These are phyloP conservation scores for Kryptolebias marmoratus DNA, from an alignment of 2,113 vertebrate genomes.

Conservation along the genomic window DNA sequence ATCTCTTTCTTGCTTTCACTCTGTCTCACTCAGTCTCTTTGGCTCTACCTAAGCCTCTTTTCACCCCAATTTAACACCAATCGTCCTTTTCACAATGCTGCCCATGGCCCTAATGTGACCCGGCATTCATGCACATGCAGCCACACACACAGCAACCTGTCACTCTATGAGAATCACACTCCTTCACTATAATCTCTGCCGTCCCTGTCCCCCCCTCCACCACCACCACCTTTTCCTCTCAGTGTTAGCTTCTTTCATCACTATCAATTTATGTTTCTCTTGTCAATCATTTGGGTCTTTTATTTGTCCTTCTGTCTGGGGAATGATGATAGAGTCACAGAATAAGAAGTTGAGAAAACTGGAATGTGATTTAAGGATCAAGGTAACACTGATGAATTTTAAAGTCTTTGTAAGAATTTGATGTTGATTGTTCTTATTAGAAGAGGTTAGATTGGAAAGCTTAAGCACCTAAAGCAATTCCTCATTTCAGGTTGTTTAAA, in stretches of 20 bases:
- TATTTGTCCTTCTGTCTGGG: slow-evolving; percentile 18
- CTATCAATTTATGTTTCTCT: slow-evolving; percentile 12
- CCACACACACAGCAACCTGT: slow-evolving; percentile 2
- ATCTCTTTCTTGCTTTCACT: slow-evolving; percentile 56
- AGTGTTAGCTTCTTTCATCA: slow-evolving; percentile 16
- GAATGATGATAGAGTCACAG: not conserved
- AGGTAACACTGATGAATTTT: slow-evolving; percentile 16
- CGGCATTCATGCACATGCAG: slow-evolving; percentile 23
- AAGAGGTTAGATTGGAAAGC: not conserved
- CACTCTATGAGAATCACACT: slow-evolving; percentile 10
- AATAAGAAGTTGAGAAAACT: not conserved
- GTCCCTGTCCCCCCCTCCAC: slow-evolving; percentile 3
- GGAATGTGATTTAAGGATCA: slow-evolving; percentile 14
- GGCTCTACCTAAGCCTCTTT: slow-evolving; percentile 69
- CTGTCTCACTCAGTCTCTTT: slow-evolving; percentile 49
- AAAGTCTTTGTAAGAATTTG: slow-evolving; percentile 7
- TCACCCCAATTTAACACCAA: slow-evolving; percentile 80
- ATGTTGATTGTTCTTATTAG: slow-evolving; percentile 21
- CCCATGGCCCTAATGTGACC: slow-evolving; percentile 38
- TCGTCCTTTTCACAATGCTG: slow-evolving; percentile 68
- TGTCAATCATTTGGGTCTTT: slow-evolving; percentile 1
- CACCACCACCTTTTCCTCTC: slow-evolving; percentile 23
- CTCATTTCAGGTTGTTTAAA: not conserved
- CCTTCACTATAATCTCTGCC: slow-evolving; percentile 19
- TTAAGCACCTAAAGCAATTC: too few species aligned